phyloP scores from a whole-genome alignment of 1,140 invertebrate species.

The Drosophila nigrodunni region DNA sequence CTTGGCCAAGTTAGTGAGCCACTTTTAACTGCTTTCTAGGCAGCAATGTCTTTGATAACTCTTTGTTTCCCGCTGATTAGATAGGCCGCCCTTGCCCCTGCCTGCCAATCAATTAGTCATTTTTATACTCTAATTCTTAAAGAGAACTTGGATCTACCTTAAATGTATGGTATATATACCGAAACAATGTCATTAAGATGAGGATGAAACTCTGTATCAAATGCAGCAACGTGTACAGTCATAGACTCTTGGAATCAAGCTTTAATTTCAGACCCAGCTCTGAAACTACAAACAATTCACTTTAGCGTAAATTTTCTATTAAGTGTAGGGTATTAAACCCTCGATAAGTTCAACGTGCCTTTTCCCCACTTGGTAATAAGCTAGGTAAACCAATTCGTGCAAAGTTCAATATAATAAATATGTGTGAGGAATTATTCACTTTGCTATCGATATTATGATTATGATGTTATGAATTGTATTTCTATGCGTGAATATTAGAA shows the following conservation, averaged over 20 bases:
- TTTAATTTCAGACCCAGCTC: too few relatives aligned
- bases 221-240: too few relatives aligned
- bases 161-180: too few relatives aligned
- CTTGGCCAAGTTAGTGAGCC: constrained; percentile 42
- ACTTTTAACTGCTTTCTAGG: constrained; percentile 43
- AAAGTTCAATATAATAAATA: constrained; percentile 63
- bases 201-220: too few relatives aligned
- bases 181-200: too few relatives aligned
- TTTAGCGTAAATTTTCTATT: not conserved
- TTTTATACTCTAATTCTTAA: not conserved
- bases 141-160: not conserved
- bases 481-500: too few relatives aligned
- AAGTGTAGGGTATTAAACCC: constrained; percentile 25
- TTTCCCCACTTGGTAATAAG: constrained; percentile 2
- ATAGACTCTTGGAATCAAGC: too few relatives aligned
- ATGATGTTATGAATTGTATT: not conserved
- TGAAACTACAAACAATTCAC: too few relatives aligned
- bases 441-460: constrained; percentile 43
- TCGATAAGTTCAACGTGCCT: constrained; percentile 17
- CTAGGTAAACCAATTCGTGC: constrained; percentile 21
- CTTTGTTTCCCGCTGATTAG: constrained; percentile 59
- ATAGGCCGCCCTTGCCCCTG: constrained; percentile 47
- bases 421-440: constrained; percentile 13
- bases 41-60: constrained; percentile 53
- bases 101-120: constrained; percentile 13